phyloP scores from a whole-genome alignment of 92 coral and sea anemone species.

The Porites divaricata region DNA sequence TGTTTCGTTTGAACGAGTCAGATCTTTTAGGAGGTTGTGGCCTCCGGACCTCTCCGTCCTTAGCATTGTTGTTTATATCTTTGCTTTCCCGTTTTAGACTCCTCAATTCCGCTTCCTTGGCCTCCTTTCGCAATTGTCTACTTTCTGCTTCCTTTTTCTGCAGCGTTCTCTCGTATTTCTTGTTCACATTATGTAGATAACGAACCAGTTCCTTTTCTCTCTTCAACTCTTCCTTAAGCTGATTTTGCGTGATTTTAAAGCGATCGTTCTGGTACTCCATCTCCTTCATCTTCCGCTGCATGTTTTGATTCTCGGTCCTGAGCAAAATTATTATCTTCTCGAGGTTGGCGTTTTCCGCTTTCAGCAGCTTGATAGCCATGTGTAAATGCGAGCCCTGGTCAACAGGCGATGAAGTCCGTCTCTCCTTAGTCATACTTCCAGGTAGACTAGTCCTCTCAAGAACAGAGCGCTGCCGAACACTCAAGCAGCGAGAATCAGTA shows the following conservation, averaged over 20 bases:
- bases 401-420: constrained; percentile 65
- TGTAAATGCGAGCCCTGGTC: constrained; percentile 90
- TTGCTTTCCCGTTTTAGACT: constrained; percentile 18
- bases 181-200: constrained; percentile 77
- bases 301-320: constrained; percentile 85
- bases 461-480: constrained; percentile 30
- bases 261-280: constrained; percentile 90
- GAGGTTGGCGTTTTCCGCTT: constrained; percentile 89
- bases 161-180: constrained; percentile 90
- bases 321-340: constrained; percentile 88
- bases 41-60: constrained; percentile 65
- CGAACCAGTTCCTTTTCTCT: constrained; percentile 91
- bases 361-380: constrained; percentile 89
- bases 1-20: constrained; percentile 81
- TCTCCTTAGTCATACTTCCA: constrained; percentile 69
- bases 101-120: constrained; percentile 59
- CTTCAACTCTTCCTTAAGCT: constrained; percentile 81
- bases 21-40: constrained; percentile 92
- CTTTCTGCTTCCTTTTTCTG: constrained; percentile 91
- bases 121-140: constrained; percentile 74
- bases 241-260: constrained; percentile 87
- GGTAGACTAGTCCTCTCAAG: constrained; percentile 28
- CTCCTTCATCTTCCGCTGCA: constrained; percentile 84
- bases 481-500: constrained; percentile 19
- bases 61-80: constrained; percentile 34